Evolutionary conservation across 2,113 vertebrate genomes (phyloP), one percentile per base, ranked within the genome.

Genomic region (Balaeniceps rex): DNA sequence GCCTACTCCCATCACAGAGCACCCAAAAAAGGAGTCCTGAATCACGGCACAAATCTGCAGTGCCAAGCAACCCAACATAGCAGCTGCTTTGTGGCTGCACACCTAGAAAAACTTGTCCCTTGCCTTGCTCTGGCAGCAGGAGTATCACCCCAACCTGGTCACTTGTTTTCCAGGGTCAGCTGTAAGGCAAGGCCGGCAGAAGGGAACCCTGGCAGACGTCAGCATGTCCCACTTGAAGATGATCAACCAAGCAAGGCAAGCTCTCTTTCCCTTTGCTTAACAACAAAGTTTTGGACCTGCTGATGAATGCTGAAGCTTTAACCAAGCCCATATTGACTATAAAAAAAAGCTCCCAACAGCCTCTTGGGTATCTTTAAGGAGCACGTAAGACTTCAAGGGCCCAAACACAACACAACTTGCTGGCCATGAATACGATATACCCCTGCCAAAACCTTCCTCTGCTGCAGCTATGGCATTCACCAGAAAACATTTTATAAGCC

Each of bases 351-450:
- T 79, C 82, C 58, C 8, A 8, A n/a, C 14, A 69, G 66, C 49
- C 94, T 89, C 93, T 81, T 90, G 75, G 57, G 64, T 72, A 26
- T 88, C 77, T 90, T 93, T 95, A 93, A 92, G 76, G 23, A 93
- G 22, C 46, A 40, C 8, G 19, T 18, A 84, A 77, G 88, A 49
- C 42, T 93, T 74, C 2, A 11, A 85, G 47, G 63, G 34, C 22
- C 36, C 80, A 61, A 90, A 92, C 5, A 4, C n/a, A 86, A 57
- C n/a, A 54, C 33, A 63, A 79, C 33, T 89, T 86, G 36, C 70
- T 96, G 90, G 88, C 78, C 86, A 83, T 5, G 13, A 75, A 70
- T 8, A 71, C 70, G 58, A n/a, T 80, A 55, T 11, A 17, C 21
- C 34, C 29, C 74, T 94, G 95, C 89, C 91, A 96, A 96, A 96